Conservation (phyloP, 2,113 vertebrate species). For the Cathartes aura region DNA sequence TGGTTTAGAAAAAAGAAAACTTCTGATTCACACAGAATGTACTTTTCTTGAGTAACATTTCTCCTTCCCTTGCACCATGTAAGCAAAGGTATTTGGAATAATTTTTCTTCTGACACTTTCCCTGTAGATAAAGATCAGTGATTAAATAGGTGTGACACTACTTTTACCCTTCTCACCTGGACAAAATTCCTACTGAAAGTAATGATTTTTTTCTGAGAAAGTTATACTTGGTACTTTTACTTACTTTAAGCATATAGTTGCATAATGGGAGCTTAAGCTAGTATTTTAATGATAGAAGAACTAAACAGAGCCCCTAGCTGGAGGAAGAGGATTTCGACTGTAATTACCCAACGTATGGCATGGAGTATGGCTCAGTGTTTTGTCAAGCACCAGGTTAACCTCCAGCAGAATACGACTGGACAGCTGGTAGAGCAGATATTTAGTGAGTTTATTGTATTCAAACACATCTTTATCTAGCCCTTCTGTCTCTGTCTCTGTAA, state of each 20-base stretch:
- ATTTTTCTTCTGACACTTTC: not conserved
- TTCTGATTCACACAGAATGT: not conserved
- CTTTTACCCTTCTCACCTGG: not conserved
- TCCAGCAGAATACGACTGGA: not conserved
- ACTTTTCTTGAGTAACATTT: not conserved
- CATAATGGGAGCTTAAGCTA: not conserved
- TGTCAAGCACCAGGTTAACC: not conserved
- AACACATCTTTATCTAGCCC: constrained; percentile 83
- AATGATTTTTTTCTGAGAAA: not conserved
- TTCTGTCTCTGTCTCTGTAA: constrained; percentile 95
- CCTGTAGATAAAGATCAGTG: not conserved
- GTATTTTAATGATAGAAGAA: not conserved
- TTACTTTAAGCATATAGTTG: not conserved
- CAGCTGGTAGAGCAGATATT: constrained; percentile 36
- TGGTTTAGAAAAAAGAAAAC: not conserved
- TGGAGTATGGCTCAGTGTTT: not conserved
- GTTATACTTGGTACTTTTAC: not conserved
- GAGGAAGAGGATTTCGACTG: not conserved
- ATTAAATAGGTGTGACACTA: not conserved
- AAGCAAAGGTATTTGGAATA: not conserved
- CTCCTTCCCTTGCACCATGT: not conserved
- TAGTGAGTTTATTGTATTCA: constrained; percentile 63
- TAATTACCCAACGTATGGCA: not conserved
- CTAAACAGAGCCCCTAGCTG: not conserved
- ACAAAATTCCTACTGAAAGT: not conserved